Base-by-base conservation (phyloP, 2,113 vertebrate genomes). In the Rhadina sibilatrix region DNA sequence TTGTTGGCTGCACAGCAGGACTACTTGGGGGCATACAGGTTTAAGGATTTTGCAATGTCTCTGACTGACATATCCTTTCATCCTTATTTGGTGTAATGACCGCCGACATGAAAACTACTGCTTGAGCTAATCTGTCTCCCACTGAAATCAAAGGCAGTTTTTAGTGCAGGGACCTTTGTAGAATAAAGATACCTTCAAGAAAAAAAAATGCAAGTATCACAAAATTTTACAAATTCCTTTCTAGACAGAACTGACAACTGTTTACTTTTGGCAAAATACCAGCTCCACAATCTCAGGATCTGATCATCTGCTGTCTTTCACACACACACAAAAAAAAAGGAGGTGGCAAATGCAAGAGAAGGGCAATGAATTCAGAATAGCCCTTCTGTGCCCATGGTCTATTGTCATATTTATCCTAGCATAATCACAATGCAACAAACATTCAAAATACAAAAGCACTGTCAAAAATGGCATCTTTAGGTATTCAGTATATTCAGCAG, bases 71-170 rank as follows among this genome's bases (percentile, higher is more conserved):
- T 69, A 85, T 61, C 25, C 23, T 94, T 93, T 96, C 87, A 95
- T 82, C 66, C 40, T 65, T 61, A 72, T 42, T 79, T 95, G 57
- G 28, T 83, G 57, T 65, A 91, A 94, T 89, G 81, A 72, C 77
- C 11, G 0, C 30, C n/a, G 2, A 85, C 78, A 77, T 59, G 54
- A 88, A 90, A 93, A 85, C 46, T 85, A 33, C 28, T 85, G 33
- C 75, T 91, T 88, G 66, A 87, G 35, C 33, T 94, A 85, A 93
- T 87, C 70, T 6, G 0, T 80, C 66, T 91, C 85, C 74, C 50
- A 77, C 50, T 81, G 71, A 96, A 95, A 95, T 95, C 84, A 92
- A 83, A 88, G n/a, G 7, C 42, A 91, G 10, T 27, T 84, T 84
- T 69, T 89, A 89, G 71, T 69, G 42, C 5, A 60, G 57, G 24